A percentile compares a stretch with the other conserved stretches of the same genome.
phyloP scores from a whole-genome alignment of 2,113 vertebrate species.

The Nothoprocta perdicaria region DNA sequence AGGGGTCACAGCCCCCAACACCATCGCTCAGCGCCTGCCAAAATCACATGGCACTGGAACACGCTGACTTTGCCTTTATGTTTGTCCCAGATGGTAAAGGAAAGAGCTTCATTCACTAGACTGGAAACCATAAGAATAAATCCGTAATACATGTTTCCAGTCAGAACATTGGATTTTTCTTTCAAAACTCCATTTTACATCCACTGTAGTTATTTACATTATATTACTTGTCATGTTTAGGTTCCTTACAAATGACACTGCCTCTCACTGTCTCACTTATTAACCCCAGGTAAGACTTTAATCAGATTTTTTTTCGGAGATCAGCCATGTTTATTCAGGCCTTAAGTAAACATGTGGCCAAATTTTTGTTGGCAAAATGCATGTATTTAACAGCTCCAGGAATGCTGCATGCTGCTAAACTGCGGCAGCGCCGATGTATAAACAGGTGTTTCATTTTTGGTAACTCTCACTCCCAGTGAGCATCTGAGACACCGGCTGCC shows the following conservation, averaged over 20 bases:
- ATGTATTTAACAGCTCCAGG: constrained; percentile 58
- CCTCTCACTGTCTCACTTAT: constrained; percentile 41
- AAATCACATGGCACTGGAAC: not conserved
- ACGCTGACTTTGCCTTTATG: not conserved
- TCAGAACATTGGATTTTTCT: not conserved
- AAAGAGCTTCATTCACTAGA: not conserved
- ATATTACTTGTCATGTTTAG: not conserved
- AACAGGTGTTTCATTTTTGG: constrained; percentile 77
- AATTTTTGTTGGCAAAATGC: constrained; percentile 66
- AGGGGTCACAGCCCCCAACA: not conserved
- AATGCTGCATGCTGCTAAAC: constrained; percentile 44
- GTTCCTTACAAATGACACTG: constrained; percentile 34
- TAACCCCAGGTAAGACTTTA: constrained; percentile 44
- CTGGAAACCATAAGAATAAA: constrained; percentile 22
- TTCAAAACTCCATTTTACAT: not conserved
- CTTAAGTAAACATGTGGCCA: constrained; percentile 61
- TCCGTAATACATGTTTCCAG: not conserved
- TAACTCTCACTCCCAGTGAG: constrained; percentile 57
- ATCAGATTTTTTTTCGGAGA: constrained; percentile 58
- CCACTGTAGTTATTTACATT: not conserved
- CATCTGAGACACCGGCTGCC: constrained; percentile 61
- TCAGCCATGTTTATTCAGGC: constrained; percentile 62
- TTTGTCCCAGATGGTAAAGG: not conserved
- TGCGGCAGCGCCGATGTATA: constrained; percentile 49
- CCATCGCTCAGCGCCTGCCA: not conserved